Base-by-base conservation (phyloP, 2,888 invertebrate genomes). In the Drosophila imparisetae region DNA sequence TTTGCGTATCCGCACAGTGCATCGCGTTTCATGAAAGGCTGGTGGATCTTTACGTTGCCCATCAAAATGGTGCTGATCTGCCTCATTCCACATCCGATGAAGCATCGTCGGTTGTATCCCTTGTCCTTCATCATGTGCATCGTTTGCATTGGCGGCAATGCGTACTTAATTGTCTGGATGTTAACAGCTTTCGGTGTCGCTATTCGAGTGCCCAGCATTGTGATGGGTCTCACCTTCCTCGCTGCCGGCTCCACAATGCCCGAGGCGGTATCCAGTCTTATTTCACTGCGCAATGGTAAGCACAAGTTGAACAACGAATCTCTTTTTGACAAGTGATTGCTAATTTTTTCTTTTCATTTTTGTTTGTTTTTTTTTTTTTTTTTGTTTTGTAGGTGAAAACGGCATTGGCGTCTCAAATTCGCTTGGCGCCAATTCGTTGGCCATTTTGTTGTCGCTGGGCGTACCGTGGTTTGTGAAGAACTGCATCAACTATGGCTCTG, bases 111-210 rank as follows among this genome's bases (percentile, higher is more conserved):
- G 58, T 93, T 95, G 75, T 98, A 96, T 91, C 96, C 97, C 0
- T 48, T 96, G 1, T 95, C 97, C 0, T 98, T 98, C 91, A 76
- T 97, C 21, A 96, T 98, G 95, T 98, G 98, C 90, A 95, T 98
- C 32, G 92, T 97, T 2, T 97, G 97, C 95, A 97, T 98, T 75
- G 98, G 97, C 3, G 92, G 94, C 1, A 96, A 97, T 77, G 97
- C 98, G 0, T 98, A 98, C 91, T 86, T 97, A 62, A 96, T 98
- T 32, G 96, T 98, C 0, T 98, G 98, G 98, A 97, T 98, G 96
- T 96, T 98, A 92, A 95, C 97, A 36, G 94, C 96, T 5, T 95
- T 98, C 77, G 98, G 98, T 34, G 94, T 95, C 75, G 96, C 97
- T 0, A 94, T 97, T 49, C 94, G 94, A 6, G 96, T 98, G 57